Evolutionary conservation across 1,140 invertebrate genomes (phyloP), one percentile per base, ranked within the genome.

Genomic region (Maniola jurtina): DNA sequence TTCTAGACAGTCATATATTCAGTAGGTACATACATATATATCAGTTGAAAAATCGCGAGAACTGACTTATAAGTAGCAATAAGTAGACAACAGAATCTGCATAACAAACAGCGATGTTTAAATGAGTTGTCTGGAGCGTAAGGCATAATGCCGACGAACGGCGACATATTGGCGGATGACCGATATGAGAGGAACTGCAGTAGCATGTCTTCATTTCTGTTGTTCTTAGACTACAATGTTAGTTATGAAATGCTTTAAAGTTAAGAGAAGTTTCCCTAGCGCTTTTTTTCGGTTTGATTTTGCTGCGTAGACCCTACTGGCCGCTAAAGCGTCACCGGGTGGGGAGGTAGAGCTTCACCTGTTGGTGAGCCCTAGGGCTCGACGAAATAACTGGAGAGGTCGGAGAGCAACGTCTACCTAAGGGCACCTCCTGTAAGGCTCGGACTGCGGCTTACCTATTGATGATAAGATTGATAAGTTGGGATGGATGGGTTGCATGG

Each of bases 81-180:
- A 5, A 45, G 13, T 11, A 45, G 13, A 45, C 42, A 5, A 45
- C 13, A 45, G 42, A 9, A n/a, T 45, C 11, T 45, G 42, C 42
- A 45, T 45, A 45, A 45, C 42, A 45, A 45, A 11, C 5, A 11
- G 10, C 13, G 5, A 45, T 45, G 42, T 45, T n/a, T 5, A 11
- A 45, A 11, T 6, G 42, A 45, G 42, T n/a, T 45, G 42, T 11
- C 10, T 45, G 38, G 42, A 3, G 42, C 40, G 57, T 10, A 58
- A 36, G 57, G 8, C 16, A 59, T 38, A 59, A 59, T 47, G 40
- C 13, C 57, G 25, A 25, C 25, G 25, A 25, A 25, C 25, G 38
- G 57, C 57, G 57, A 59, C 57, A 25, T 59, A 59, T 59, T 59
- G 57, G 38, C 57, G 57, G 57, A 59, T 25, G 57, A 4, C 7